Evolutionary conservation across 2,797 vertebrate genomes (phyloP).

Genomic region (Nannoperca australis): DNA sequence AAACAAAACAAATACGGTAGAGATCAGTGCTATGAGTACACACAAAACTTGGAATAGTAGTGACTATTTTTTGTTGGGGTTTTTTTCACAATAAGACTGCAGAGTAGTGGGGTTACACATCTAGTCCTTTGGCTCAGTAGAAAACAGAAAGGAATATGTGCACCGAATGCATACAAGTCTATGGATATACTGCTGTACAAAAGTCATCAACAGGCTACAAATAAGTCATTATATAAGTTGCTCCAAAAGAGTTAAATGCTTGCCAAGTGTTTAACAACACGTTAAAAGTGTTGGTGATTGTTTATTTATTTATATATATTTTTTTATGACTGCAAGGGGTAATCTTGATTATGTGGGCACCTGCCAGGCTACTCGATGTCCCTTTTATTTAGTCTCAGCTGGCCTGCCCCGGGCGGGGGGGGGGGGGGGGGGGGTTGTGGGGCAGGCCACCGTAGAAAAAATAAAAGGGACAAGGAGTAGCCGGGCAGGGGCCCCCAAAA

Average conservation of each 20-base stretch:
- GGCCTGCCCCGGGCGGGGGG: too few species aligned
- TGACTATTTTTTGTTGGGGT: constrained; percentile 41
- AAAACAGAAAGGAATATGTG: constrained; percentile 81
- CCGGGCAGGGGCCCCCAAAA: too few species aligned
- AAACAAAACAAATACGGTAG: constrained; percentile 76
- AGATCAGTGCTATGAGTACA: constrained; percentile 77
- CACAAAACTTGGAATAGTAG: constrained; percentile 71
- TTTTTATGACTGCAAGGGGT: constrained; percentile 20
- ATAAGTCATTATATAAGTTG: constrained; percentile 29
- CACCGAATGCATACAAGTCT: constrained; percentile 74
- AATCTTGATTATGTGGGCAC: constrained; percentile 8
- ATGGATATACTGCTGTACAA: constrained; percentile 71
- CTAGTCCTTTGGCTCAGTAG: constrained; percentile 84
- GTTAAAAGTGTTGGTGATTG: constrained; percentile 30
- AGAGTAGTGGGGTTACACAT: constrained; percentile 72
- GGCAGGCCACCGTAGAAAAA: too few species aligned
- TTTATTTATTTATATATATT: neutral
- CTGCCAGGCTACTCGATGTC: constrained; percentile 5
- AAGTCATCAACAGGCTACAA: constrained; percentile 55
- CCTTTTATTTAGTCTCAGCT: constrained; percentile 3
- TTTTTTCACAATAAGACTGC: constrained; percentile 70
- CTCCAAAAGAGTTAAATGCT: constrained; percentile 60
- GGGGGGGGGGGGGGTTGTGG: too few species aligned
- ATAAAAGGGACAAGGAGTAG: too few species aligned
- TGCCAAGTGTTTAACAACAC: constrained; percentile 44